phyloP scores from a whole-genome alignment of 2,797 vertebrate genomes.

The Picus viridis region DNA sequence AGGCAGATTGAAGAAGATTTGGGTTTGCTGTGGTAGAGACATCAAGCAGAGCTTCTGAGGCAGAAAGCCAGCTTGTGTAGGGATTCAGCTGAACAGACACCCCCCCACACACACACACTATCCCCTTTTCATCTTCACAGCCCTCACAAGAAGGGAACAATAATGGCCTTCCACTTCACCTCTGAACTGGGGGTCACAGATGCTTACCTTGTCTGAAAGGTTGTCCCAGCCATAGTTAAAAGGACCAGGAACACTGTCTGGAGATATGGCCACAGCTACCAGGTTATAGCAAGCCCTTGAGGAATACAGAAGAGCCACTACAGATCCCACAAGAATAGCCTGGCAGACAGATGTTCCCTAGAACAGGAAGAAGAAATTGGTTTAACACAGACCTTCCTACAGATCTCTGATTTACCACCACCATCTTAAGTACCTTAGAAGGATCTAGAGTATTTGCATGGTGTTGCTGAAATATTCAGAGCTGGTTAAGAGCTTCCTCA shows the following conservation, averaged over 20 bases:
- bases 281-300: constrained; percentile 97
- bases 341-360: constrained; percentile 95
- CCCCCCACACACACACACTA: background rate
- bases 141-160: fast-evolving
- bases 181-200: no score
- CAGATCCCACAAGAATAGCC: constrained; percentile 87
- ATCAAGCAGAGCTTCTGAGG: background rate
- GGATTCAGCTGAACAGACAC: background rate
- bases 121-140: background rate
- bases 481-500: constrained; percentile 2
- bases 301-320: constrained; percentile 90
- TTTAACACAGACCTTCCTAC: background rate
- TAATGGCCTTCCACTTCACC: background rate
- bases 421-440: background rate
- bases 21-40: background rate
- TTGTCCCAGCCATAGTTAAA: constrained; percentile 97
- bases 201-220: constrained; percentile 90
- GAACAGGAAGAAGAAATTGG: background rate
- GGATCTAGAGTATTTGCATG: constrained; percentile 18
- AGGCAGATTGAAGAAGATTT: background rate
- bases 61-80: background rate
- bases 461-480: constrained; percentile 35
- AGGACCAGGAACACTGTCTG: constrained; percentile 85
- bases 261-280: constrained; percentile 88
- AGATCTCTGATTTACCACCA: background rate